Evolutionary conservation across 2,113 vertebrate species (phyloP).

Genomic region (Sprattus sprattus): DNA sequence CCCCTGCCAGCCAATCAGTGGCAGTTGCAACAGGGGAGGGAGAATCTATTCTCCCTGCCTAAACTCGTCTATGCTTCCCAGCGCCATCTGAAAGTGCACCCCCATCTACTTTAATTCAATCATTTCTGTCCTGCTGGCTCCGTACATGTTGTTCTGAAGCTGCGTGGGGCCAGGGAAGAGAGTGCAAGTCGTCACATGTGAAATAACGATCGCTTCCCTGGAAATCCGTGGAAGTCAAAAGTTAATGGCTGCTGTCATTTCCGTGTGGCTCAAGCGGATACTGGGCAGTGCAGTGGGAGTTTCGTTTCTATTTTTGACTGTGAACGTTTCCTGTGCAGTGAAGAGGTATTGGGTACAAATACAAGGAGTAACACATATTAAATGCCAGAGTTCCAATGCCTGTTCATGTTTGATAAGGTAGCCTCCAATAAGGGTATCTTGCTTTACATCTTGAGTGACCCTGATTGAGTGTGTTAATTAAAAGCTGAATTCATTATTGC

Average conservation of each 20-base stretch:
- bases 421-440: neutral
- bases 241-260: slow-evolving; percentile 31
- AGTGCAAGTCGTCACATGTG: neutral
- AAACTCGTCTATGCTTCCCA: neutral
- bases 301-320: neutral
- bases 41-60: neutral
- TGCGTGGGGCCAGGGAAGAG: neutral
- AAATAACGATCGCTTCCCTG: neutral
- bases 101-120: slow-evolving; percentile 32
- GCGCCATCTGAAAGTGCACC: neutral
- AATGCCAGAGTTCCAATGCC: neutral
- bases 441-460: neutral
- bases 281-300: neutral
- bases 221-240: slow-evolving; percentile 13
- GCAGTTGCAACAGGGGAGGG: neutral
- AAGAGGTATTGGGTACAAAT: neutral
- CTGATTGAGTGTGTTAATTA: neutral
- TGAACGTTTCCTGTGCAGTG: neutral
- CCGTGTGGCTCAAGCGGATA: neutral
- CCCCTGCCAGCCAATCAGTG: slow-evolving; percentile 22
- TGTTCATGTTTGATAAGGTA: neutral
- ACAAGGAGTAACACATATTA: neutral
- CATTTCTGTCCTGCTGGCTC: slow-evolving; percentile 37
- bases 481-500: slow-evolving; percentile 18
- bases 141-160: slow-evolving; percentile 12